Percentiles rank a stretch among this genome's conserved stretches.
Conservation (phyloP, 2,888 invertebrate species). For the Macaria notata region DNA sequence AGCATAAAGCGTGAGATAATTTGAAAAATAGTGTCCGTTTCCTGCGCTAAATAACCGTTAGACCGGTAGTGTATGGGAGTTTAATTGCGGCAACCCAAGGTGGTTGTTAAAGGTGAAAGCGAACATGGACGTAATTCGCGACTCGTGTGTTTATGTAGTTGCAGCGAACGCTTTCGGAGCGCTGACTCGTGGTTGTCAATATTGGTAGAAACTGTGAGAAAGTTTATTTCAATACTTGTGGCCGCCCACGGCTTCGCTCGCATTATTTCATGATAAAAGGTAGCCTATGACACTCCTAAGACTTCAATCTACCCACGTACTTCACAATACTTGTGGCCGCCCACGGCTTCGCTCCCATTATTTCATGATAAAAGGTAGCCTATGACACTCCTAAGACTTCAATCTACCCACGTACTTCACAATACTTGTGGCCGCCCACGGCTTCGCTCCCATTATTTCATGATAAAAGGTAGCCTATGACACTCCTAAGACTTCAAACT, state of each 20-base stretch:
- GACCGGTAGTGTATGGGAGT: slow-evolving; percentile 40
- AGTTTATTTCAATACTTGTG: slow-evolving; percentile 36
- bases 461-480: too few relatives aligned
- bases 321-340: not conserved
- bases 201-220: slow-evolving; percentile 56
- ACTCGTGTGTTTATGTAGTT: slow-evolving; percentile 40
- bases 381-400: too few relatives aligned
- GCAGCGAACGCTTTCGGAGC: slow-evolving; percentile 50
- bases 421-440: not conserved
- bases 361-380: too few relatives aligned
- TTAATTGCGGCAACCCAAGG: slow-evolving; percentile 46
- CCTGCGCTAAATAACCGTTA: slow-evolving; percentile 30
- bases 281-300: too few relatives aligned
- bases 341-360: too few relatives aligned
- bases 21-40: slow-evolving; percentile 42
- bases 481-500: too few relatives aligned
- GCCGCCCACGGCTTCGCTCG: too few relatives aligned
- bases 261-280: too few relatives aligned
- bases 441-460: too few relatives aligned
- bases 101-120: slow-evolving; percentile 60
- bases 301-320: too few relatives aligned
- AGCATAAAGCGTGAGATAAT: slow-evolving; percentile 33
- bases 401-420: too few relatives aligned
- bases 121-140: slow-evolving; percentile 48
- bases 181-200: slow-evolving; percentile 52